Conservation (phyloP, 2,797 vertebrate genomes). For the Gephyroberyx darwinii region DNA sequence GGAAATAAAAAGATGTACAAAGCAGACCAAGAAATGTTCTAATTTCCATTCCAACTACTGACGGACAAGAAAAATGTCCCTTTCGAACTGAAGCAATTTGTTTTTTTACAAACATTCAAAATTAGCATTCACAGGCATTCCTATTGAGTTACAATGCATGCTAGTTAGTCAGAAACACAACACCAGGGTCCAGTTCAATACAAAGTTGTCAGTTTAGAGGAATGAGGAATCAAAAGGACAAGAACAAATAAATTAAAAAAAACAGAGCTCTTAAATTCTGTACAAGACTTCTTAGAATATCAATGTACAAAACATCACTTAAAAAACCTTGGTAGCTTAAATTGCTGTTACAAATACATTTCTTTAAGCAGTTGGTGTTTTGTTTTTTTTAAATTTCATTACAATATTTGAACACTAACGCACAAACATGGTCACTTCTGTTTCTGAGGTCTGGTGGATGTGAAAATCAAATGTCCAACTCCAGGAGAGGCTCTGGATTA, state of each 20-base stretch:
- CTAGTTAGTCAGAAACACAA: constrained; percentile 74
- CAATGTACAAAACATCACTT: constrained; percentile 83
- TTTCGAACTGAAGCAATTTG: constrained; percentile 62
- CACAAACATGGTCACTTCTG: constrained; percentile 67
- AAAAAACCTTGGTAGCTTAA: constrained; percentile 82
- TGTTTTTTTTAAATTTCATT: constrained; percentile 44
- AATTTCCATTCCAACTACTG: constrained; percentile 69
- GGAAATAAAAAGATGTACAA: constrained; percentile 79
- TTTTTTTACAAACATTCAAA: constrained; percentile 70
- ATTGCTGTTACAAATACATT: constrained; percentile 82
- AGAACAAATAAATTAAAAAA: constrained; percentile 78
- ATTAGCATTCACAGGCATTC: constrained; percentile 64
- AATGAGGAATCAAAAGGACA: constrained; percentile 61
- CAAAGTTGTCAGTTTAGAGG: constrained; percentile 75
- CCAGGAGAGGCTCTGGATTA: constrained; percentile 16
- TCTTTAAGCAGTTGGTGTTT: constrained; percentile 51
- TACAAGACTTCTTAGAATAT: constrained; percentile 81
- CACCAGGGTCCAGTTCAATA: constrained; percentile 71
- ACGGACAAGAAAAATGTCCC: constrained; percentile 62
- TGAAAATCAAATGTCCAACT: constrained; percentile 45
- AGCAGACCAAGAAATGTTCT: constrained; percentile 80
- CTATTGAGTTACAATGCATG: constrained; percentile 73
- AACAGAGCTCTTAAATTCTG: constrained; percentile 75
- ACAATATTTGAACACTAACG: constrained; percentile 60
- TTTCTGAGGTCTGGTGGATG: constrained; percentile 67